Evolutionary conservation across 2,797 vertebrate genomes (phyloP).

Genomic region (Zalophus californianus): DNA sequence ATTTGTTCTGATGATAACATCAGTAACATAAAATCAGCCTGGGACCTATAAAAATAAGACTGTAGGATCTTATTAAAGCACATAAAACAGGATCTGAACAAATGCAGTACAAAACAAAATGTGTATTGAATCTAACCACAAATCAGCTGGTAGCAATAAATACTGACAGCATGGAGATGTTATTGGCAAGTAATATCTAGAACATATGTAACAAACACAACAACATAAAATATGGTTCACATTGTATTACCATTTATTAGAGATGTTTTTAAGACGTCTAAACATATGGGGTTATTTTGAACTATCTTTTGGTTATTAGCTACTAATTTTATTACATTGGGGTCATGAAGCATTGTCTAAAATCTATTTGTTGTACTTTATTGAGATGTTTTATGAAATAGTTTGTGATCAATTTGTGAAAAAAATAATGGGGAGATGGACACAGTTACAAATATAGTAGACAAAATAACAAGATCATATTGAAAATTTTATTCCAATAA

Average conservation of each 20-base stretch:
- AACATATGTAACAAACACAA: neutral
- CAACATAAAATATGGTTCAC: neutral
- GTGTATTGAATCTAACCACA: neutral
- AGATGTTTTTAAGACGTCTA: neutral
- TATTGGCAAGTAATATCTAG: neutral
- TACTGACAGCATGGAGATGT: neutral
- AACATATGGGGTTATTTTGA: neutral
- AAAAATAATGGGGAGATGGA: neutral
- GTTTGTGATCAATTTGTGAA: neutral
- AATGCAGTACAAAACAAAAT: slow-evolving; percentile 32
- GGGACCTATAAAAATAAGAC: neutral
- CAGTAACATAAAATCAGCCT: neutral
- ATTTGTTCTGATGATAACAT: neutral
- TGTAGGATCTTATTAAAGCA: slow-evolving; percentile 19
- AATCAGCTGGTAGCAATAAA: neutral
- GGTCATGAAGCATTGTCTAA: slow-evolving; percentile 3
- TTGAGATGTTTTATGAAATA: neutral
- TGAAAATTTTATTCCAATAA: neutral
- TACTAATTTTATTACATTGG: slow-evolving; percentile 4
- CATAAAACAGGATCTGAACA: neutral
- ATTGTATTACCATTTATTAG: neutral
- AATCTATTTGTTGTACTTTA: neutral
- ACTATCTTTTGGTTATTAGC: neutral
- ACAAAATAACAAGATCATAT: neutral
- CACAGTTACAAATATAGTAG: neutral